Evolutionary conservation across 92 coral and sea anemone genomes (phyloP).

Genomic region (Palythoa grandis): DNA sequence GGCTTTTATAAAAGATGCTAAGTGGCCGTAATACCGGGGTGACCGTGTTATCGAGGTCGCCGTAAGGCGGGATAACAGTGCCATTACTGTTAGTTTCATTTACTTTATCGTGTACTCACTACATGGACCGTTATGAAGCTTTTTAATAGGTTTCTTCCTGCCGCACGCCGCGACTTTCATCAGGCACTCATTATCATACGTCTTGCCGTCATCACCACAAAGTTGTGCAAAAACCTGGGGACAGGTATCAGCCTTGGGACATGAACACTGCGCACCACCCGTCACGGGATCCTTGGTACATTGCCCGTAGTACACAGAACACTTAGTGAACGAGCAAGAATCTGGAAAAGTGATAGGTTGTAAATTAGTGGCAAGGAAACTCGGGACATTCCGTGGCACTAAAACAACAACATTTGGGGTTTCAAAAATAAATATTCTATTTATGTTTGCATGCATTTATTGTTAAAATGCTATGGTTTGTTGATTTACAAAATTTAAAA

Average conservation of each 20-base stretch:
- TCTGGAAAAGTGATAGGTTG: conserved; percentile 37
- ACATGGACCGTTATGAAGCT: conserved; percentile 67
- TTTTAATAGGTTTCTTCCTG: conserved; percentile 56
- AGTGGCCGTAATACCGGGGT: too few relatives aligned
- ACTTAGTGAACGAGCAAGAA: conserved; percentile 74
- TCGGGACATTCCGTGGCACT: too few relatives aligned
- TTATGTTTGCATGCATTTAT: background rate
- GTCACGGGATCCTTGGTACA: conserved; percentile 56
- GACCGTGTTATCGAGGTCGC: too few relatives aligned
- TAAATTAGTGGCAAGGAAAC: background rate
- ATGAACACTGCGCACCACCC: conserved; percentile 67
- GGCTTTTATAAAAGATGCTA: too few relatives aligned
- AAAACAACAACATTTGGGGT: too few relatives aligned
- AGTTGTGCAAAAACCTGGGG: conserved; percentile 47
- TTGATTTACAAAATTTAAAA: too few relatives aligned
- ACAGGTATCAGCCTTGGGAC: conserved; percentile 71
- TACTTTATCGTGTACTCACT: conserved; percentile 59
- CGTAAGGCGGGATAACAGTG: background rate
- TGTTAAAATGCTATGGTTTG: background rate
- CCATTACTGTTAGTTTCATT: background rate
- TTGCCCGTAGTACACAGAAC: conserved; percentile 59
- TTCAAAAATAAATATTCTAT: too few relatives aligned
- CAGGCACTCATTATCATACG: conserved; percentile 71
- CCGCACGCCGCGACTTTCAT: conserved; percentile 72
- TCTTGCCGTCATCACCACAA: conserved; percentile 78